These are phyloP conservation scores for Petrolisthes manimaculis DNA, from an alignment of 2,888 invertebrate species.

Conservation along the genomic window DNA sequence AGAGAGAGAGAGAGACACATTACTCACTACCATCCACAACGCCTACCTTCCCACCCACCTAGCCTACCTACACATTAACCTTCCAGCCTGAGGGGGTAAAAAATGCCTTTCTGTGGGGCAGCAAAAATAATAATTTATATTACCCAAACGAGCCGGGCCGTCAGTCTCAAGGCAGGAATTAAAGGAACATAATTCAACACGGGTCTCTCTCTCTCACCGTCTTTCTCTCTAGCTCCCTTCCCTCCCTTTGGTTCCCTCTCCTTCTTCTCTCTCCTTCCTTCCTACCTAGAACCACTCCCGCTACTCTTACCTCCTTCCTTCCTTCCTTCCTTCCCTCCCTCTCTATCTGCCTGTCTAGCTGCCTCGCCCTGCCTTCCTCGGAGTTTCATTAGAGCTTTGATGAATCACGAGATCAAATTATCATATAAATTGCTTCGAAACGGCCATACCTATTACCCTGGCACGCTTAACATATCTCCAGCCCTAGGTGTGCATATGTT, in stretches of 20 bases:
- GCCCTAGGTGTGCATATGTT: slow-evolving; percentile 5
- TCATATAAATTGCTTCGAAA: slow-evolving; percentile 39
- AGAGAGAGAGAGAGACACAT: not conserved
- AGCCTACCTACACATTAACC: no score
- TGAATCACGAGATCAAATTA: slow-evolving; percentile 31
- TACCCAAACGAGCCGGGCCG: no score
- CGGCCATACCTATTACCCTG: not conserved
- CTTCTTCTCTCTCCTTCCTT: slow-evolving; percentile 7
- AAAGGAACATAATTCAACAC: no score
- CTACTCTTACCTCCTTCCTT: not conserved
- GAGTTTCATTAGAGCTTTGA: not conserved
- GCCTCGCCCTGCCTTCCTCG: not conserved
- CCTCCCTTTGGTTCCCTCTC: not conserved
- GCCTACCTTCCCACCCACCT: no score
- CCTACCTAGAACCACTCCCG: not conserved
- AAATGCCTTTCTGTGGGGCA: no score
- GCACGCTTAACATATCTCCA: not conserved
- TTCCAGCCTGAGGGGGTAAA: no score
- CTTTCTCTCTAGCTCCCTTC: not conserved
- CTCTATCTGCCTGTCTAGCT: not conserved
- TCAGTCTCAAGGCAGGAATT: no score
- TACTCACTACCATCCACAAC: not conserved
- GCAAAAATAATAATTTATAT: no score
- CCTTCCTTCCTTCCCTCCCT: not conserved
- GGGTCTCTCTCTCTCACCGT: not conserved